Evolutionary conservation across 2,113 vertebrate genomes (phyloP).

Genomic region (Chroicocephalus ridibundus): DNA sequence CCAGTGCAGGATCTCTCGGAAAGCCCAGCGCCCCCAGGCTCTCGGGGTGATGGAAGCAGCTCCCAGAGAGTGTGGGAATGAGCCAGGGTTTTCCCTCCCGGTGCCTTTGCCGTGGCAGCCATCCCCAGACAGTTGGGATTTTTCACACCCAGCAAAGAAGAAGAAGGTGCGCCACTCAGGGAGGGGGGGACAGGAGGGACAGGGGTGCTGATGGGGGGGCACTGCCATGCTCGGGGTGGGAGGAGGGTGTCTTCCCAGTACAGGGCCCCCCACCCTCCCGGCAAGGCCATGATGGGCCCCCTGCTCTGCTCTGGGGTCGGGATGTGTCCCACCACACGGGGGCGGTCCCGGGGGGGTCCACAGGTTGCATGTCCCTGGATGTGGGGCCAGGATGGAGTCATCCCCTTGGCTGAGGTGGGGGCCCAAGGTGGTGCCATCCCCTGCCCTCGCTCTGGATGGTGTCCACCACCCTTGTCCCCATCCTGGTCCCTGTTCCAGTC

Average conservation of each 20-base stretch:
- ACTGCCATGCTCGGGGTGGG: too few relatives aligned
- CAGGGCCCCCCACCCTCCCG: neutral
- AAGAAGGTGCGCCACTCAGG: neutral
- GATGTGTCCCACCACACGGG: neutral
- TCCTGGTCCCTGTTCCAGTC: neutral
- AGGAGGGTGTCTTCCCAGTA: neutral
- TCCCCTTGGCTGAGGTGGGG: neutral
- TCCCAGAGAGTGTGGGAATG: too few relatives aligned
- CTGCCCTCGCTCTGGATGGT: fast-evolving
- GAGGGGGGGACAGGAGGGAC: neutral
- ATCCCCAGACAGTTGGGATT: too few relatives aligned
- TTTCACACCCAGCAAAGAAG: too few relatives aligned
- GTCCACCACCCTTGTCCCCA: neutral
- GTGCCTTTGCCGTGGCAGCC: too few relatives aligned
- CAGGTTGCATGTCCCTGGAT: fast-evolving
- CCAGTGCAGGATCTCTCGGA: too few relatives aligned
- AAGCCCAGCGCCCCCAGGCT: too few relatives aligned
- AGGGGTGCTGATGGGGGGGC: too few relatives aligned
- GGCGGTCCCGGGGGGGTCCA: too few relatives aligned
- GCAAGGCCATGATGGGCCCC: fast-evolving
- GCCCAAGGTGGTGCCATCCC: neutral
- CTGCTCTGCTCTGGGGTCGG: neutral
- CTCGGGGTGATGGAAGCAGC: too few relatives aligned
- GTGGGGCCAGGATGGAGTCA: neutral
- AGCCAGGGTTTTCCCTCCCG: too few relatives aligned